Conservation (phyloP, 2,888 invertebrate genomes). For the Liodrosophila aerea region DNA sequence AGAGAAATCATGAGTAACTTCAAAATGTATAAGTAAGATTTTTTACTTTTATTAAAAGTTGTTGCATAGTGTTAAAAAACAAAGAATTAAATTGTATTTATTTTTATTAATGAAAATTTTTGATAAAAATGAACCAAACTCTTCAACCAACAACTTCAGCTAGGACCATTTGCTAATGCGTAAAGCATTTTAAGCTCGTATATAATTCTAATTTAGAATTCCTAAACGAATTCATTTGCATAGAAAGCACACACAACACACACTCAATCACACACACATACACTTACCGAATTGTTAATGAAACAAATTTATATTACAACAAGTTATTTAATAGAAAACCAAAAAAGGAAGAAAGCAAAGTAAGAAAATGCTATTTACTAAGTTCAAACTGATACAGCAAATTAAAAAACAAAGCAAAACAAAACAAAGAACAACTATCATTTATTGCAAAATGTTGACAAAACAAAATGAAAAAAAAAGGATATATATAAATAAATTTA, state of each 20-base stretch:
- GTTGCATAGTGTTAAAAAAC: too few relatives aligned
- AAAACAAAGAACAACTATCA: constrained; percentile 60
- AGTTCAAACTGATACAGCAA: constrained; percentile 66
- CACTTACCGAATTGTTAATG: constrained; percentile 57
- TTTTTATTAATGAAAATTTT: too few relatives aligned
- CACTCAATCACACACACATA: constrained; percentile 19
- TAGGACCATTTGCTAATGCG: constrained; percentile 39
- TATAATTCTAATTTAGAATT: constrained; percentile 45
- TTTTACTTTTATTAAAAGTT: too few relatives aligned
- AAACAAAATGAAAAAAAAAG: constrained; percentile 44
- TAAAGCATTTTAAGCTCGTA: constrained; percentile 33
- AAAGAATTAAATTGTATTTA: too few relatives aligned
- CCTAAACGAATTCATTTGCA: constrained; percentile 39
- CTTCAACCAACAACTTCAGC: neutral
- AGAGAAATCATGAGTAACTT: too few relatives aligned
- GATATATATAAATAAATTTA: constrained; percentile 48
- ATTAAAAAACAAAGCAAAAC: constrained; percentile 51
- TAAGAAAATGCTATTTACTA: constrained; percentile 50
- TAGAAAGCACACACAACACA: constrained; percentile 33
- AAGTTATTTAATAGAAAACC: constrained; percentile 62
- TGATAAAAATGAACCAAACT: too few relatives aligned
- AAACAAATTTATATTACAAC: constrained; percentile 63
- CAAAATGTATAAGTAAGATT: too few relatives aligned
- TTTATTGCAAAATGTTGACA: constrained; percentile 65
- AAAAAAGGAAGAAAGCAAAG: constrained; percentile 34